Evolutionary conservation across 2,797 vertebrate genomes (phyloP).

Genomic region (Argyrosomus regius): DNA sequence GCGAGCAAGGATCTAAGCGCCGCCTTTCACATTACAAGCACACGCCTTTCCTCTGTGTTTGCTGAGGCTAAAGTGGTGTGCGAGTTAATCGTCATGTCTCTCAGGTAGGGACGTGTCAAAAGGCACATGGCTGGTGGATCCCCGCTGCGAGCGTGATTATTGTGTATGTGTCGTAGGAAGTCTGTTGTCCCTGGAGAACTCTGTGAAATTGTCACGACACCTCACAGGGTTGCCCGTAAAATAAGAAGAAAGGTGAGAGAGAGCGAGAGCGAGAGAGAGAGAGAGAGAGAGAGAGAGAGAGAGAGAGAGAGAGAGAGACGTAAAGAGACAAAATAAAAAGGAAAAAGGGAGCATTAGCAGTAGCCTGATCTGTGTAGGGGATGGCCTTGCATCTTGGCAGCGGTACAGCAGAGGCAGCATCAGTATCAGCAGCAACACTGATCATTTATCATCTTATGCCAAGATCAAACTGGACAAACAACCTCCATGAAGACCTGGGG

Average conservation of each 20-base stretch:
- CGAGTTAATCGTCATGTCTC: slow-evolving; percentile 46
- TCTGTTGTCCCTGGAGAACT: slow-evolving; percentile 47
- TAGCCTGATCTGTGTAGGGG: slow-evolving; percentile 57
- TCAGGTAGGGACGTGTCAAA: slow-evolving; percentile 62
- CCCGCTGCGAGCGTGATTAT: slow-evolving; percentile 63
- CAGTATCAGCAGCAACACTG: slow-evolving; percentile 60
- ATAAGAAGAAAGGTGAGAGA: slow-evolving; percentile 4
- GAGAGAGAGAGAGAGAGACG: slow-evolving; percentile 14
- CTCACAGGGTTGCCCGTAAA: slow-evolving; percentile 44
- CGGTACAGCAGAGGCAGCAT: slow-evolving; percentile 50
- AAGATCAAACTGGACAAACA: slow-evolving; percentile 79
- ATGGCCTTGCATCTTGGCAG: slow-evolving; percentile 62
- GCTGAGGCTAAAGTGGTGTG: slow-evolving; percentile 41
- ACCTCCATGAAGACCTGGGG: slow-evolving; percentile 65
- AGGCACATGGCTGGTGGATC: slow-evolving; percentile 60
- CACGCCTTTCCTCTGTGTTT: slow-evolving; percentile 28
- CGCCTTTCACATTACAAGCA: slow-evolving; percentile 36
- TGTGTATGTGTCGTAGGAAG: slow-evolving; percentile 50
- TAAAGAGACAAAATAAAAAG: slow-evolving; percentile 47
- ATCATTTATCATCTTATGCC: slow-evolving; percentile 74
- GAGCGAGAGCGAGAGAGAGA: not conserved
- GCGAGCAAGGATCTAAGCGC: slow-evolving; percentile 43
- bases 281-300: not conserved
- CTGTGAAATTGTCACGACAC: slow-evolving; percentile 66
- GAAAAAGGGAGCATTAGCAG: slow-evolving; percentile 31